Evolutionary conservation across 2,113 vertebrate species (phyloP), one percentile per base, ranked within the genome.

Genomic region (Sceloporus undulatus): DNA sequence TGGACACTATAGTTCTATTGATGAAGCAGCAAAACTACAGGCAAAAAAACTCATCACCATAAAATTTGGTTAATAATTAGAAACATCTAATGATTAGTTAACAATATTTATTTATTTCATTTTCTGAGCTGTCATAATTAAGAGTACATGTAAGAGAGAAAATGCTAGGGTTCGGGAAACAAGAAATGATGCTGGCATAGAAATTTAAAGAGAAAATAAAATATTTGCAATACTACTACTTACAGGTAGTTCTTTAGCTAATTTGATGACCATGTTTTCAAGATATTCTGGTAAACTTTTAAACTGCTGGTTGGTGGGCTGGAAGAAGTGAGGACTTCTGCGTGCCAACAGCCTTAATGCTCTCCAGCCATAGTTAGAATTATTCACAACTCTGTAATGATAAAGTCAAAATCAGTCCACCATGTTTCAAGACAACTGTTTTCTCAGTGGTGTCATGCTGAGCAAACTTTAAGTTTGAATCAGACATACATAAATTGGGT

Each of bases 181-280:
- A 29, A 19, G 65, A 66, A 71, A 71, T 71, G 27, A 71, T 71
- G 25, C 4, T 29, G 68, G 21, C 54, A 40, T 4, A 52, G 19
- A 87, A 7, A 91, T 78, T 2, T 7, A 87, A 19, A 38, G 88
- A 52, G 42, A 48, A 29, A 89, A 79, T 0, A 87, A 82, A 71
- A 75, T 70, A 48, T 34, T 19, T 13, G 87, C 29, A 19, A 83
- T 40, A 81, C 13, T 85, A 81, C 27, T 93, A 97, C 98, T 98
- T 94, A 99, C 99, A 91, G 99, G 99, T 82, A 99, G 96, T 85
- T 99, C 99, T 96, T 99, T 99, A 90, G 99, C 99, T 96, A 99
- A 95, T 91, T 99, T 99, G 97, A 98, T 99, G 92, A 99, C 99
- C 99, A 99, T 99, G 92, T 98, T 99, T 96, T 99, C 99, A 6